Base-by-base conservation (phyloP, 2,797 vertebrate genomes). In the Rhadinocentrus ornatus region DNA sequence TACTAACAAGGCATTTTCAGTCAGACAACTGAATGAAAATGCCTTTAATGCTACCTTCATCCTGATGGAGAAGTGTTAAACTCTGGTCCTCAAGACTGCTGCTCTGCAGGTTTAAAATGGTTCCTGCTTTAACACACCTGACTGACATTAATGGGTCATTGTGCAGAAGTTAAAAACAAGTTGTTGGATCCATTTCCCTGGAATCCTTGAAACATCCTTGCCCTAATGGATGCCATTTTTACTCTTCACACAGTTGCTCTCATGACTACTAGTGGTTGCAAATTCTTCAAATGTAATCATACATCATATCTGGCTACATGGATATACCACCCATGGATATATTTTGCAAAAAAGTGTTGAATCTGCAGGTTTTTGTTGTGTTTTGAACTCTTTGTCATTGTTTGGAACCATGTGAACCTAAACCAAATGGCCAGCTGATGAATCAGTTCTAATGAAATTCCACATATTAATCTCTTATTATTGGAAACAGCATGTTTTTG, bases 401-500 rank as follows among this genome's bases (percentile, higher is more conserved):
- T 41, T 62, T 75, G 2, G 50, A 3, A 75, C 46, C 6, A 27
- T 63, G 66, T 77, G n/a, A 73, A 82, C 31, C 16, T 15, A 4
- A 32, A 78, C 13, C 13, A 37, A 65, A 16, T 56, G 37, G 24
- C 2, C 12, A 60, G 22, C 24, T 10, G 41, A 68, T 72, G 27
- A 3, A 53, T 66, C 10, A 27, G 3, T 56, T 72, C 5, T 62
- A 52, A 73, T 77, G 10, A 73, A 78, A 81, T 52, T 34, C 27
- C 18, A 29, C 27, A 55, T 18, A 60, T 66, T 53, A 34, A 72
- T 66, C 64, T 83, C 29, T 70, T 73, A 18, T 46, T 73, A 58
- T 69, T 84, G 74, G 73, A 67, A 82, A 55, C 54, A 20, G 27
- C 2, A 2, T 84, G 78, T 71, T 69, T 83, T 76, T 37, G 52